Conservation (phyloP, 1,140 invertebrate genomes). For the Solen grandis region DNA sequence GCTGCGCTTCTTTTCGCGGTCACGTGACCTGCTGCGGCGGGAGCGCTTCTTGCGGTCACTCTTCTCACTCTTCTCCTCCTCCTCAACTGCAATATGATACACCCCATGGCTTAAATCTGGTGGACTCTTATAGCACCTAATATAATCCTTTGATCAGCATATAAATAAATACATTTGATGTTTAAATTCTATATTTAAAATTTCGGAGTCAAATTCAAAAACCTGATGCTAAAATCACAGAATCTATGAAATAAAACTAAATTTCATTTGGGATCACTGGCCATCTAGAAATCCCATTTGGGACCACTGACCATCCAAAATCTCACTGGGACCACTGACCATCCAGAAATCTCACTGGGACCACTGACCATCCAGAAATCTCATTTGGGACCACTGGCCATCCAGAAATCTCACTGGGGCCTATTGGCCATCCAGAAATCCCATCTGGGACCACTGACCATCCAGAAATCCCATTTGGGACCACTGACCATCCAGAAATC, state of each 20-base stretch:
- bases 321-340: no score
- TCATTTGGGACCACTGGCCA: not conserved
- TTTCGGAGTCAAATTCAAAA: not conserved
- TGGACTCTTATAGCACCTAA: not conserved
- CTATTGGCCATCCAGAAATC: not conserved
- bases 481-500: not conserved
- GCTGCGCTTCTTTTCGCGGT: slow-evolving; percentile 33
- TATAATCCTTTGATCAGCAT: not conserved
- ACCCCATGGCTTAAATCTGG: not conserved
- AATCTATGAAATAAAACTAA: not conserved
- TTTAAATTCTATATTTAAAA: not conserved
- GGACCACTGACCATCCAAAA: not conserved
- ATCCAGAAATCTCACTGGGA: no score
- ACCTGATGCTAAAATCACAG: not conserved
- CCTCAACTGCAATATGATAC: not conserved
- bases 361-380: no score
- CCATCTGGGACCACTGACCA: not conserved
- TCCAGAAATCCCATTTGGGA: no score
- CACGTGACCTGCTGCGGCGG: slow-evolving; percentile 49
- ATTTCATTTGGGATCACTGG: not conserved
- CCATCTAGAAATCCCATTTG: not conserved
- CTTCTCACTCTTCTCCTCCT: not conserved
- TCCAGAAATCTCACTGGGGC: not conserved
- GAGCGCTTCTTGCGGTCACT: slow-evolving; percentile 37
- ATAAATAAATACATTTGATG: not conserved